These are phyloP conservation scores for Ceratosolen solmsi DNA, from an alignment of 1,140 invertebrate species.

Conservation along the genomic window DNA sequence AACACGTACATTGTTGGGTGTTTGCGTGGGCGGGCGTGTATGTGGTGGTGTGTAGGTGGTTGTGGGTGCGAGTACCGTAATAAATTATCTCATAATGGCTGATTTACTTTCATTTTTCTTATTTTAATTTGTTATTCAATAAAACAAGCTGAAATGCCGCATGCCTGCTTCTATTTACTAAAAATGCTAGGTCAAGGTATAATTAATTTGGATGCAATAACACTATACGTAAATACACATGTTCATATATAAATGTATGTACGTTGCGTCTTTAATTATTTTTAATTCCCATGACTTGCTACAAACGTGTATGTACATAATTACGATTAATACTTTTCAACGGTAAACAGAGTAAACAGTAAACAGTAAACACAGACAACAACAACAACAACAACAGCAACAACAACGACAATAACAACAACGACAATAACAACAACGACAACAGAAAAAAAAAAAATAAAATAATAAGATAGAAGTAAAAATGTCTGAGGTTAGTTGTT, in stretches of 20 bases:
- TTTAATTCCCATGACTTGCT: no score
- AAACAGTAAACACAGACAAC: no score
- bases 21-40: not conserved
- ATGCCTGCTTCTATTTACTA: conserved; percentile 69
- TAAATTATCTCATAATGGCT: not conserved
- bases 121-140: not conserved
- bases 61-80: no score
- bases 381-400: no score
- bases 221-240: conserved; percentile 36
- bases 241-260: no score
- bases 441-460: no score
- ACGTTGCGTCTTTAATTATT: no score
- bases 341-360: not conserved
- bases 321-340: conserved; percentile 2
- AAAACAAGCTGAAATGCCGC: conserved; percentile 67
- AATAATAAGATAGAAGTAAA: not conserved
- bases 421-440: not conserved
- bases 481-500: conserved; percentile 21
- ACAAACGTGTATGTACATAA: not conserved
- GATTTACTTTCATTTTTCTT: conserved; percentile 2
- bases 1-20: not conserved
- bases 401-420: not conserved
- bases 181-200: conserved; percentile 60
- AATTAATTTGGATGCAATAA: conserved; percentile 51
- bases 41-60: no score